These are phyloP conservation scores for Caenorhabditis becei DNA, from an alignment of 2,888 invertebrate species.

Conservation along the genomic window DNA sequence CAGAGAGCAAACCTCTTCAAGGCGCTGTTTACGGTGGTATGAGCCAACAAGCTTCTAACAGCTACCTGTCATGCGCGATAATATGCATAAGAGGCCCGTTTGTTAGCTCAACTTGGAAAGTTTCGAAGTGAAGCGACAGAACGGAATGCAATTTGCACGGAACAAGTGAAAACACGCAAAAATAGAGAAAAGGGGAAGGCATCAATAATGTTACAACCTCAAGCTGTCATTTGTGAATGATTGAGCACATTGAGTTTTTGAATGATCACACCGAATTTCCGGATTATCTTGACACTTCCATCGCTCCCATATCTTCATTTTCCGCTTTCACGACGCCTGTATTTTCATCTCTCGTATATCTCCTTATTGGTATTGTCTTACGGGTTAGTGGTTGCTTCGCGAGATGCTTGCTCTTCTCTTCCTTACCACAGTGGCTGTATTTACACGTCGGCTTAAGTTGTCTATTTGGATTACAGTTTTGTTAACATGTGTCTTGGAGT, in stretches of 20 bases:
- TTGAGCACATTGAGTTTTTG: conserved; percentile 65
- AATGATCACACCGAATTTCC: conserved; percentile 64
- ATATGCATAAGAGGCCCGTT: conserved; percentile 32
- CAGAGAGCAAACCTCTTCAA: conserved; percentile 53
- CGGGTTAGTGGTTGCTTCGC: conserved; percentile 12
- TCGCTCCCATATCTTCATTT: conserved; percentile 54
- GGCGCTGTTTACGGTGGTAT: conserved; percentile 60
- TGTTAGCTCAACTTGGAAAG: conserved; percentile 1
- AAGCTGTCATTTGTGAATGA: conserved; percentile 65
- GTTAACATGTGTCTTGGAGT: conserved; percentile 49
- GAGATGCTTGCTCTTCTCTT: conserved; percentile 25
- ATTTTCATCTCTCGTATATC: conserved; percentile 7
- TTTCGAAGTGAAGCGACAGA: conserved; percentile 4
- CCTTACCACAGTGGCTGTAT: conserved; percentile 43
- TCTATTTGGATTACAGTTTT: conserved; percentile 63
- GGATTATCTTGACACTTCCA: conserved; percentile 62
- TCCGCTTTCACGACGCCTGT: conserved; percentile 18
- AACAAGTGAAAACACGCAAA: conserved; percentile 48
- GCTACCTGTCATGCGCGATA: conserved; percentile 62
- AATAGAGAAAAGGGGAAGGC: conserved; percentile 34
- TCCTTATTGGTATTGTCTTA: conserved; percentile 44
- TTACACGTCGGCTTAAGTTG: conserved; percentile 61
- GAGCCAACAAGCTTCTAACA: conserved; percentile 56
- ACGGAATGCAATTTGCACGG: conserved; percentile 4
- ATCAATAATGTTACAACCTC: conserved; percentile 64